A percentile compares a stretch with the other conserved stretches of the same genome.
These are phyloP conservation scores for Spodoptera exigua DNA, from an alignment of 2,888 invertebrate species.

Conservation along the genomic window DNA sequence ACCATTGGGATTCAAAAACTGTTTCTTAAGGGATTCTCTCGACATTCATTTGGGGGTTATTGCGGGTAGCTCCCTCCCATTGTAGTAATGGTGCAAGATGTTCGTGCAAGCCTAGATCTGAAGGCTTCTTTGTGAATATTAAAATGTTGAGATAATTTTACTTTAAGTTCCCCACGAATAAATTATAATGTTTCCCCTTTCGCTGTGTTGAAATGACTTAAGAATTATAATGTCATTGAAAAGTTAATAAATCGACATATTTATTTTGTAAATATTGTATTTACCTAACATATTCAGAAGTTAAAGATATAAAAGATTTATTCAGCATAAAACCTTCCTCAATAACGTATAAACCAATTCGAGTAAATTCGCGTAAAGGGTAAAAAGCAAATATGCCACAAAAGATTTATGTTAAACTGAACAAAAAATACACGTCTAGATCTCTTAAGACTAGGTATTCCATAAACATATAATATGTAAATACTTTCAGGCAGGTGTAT, in stretches of 20 bases:
- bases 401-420: constrained; percentile 62
- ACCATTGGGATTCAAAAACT: constrained; percentile 73
- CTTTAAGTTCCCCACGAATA: constrained; percentile 34
- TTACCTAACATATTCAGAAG: too few relatives aligned
- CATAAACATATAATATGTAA: constrained; percentile 63
- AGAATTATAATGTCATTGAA: neutral
- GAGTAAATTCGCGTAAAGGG: constrained; percentile 55
- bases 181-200: constrained; percentile 1
- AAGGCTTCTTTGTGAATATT: constrained; percentile 59
- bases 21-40: constrained; percentile 73
- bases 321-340: neutral
- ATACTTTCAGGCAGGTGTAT: constrained; percentile 68
- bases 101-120: constrained; percentile 63
- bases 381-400: constrained; percentile 62
- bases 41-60: constrained; percentile 76
- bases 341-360: constrained; percentile 45
- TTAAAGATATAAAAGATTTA: neutral
- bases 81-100: constrained; percentile 67
- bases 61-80: constrained; percentile 69
- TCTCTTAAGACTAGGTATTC: constrained; percentile 32
- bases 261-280: too few relatives aligned
- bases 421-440: constrained; percentile 18
- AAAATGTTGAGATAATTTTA: constrained; percentile 54
- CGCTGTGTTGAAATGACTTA: neutral
- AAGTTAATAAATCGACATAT: neutral